Evolutionary conservation across 2,113 vertebrate species (phyloP), one percentile per base, ranked within the genome.

Genomic region (Theristicus caerulescens): DNA sequence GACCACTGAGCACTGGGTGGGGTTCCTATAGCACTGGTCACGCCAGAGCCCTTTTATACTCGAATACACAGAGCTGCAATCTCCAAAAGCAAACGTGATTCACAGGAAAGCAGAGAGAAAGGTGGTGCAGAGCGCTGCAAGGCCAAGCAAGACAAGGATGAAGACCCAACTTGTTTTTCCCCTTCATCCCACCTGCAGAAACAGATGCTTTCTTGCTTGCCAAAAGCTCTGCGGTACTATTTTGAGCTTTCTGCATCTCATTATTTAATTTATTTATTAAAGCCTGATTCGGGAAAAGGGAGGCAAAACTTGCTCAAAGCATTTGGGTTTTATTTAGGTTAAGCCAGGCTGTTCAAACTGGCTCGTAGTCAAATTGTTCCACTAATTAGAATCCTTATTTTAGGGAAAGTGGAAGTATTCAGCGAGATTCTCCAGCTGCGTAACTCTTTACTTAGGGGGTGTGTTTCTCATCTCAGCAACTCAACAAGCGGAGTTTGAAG

Each of bases 191-290:
- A 4, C 40, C 57, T 2, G 0, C 9, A 17, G n/a, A 59, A 84
- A 16, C 29, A 59, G 72, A 66, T 49, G 77, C 73, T 34, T 44
- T 66, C 80, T 26, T 46, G 40, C 36, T 34, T 88, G 80, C 55
- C 82, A 86, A 92, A 62, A 76, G 74, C 67, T 54, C 64, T 36
- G n/a, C 6, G 5, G 32, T 27, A 36, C 70, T 89, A 82, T 86
- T 94, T 40, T 38, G 34, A 94, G 88, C 36, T 59, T 90, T 77
- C 16, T 51, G 22, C 64, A 67, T 71, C 51, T 81, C 46, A n/a
- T 83, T 85, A 61, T 70, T 95, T 79, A 38, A 88, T 92, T 84
- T 71, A 86, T 87, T 95, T 95, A 79, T 76, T 94, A 64, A 54
- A 83, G 86, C 27, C 54, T n/a, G 26, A 76, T 38, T 77, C 2